These are phyloP conservation scores for Elegia similella DNA, from an alignment of 2,888 invertebrate species.

Conservation along the genomic window DNA sequence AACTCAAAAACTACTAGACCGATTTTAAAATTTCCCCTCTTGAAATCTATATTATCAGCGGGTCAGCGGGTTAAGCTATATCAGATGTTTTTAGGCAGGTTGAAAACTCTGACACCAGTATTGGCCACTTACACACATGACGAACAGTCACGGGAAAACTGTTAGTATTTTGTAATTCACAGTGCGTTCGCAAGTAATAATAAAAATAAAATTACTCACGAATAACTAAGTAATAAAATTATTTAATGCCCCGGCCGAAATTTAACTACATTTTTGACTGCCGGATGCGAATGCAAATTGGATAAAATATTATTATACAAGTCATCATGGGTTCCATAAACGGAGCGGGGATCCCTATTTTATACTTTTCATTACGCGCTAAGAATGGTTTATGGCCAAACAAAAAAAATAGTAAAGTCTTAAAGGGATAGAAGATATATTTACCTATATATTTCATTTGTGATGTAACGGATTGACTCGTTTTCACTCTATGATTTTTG, in stretches of 20 bases:
- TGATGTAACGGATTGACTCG: background rate
- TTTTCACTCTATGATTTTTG: too few species aligned
- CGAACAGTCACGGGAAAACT: too few species aligned
- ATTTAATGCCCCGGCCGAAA: background rate
- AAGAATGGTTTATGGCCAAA: constrained; percentile 43
- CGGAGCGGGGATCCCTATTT: constrained; percentile 41
- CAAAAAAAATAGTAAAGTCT: background rate
- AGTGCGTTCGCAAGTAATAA: too few species aligned
- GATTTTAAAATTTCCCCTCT: too few species aligned
- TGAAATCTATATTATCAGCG: too few species aligned
- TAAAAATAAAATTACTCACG: background rate
- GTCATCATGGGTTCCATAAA: constrained; percentile 16
- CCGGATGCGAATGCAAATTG: constrained; percentile 10
- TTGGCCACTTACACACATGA: too few species aligned
- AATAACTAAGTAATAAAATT: background rate
- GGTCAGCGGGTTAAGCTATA: too few species aligned
- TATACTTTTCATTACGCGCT: constrained; percentile 52
- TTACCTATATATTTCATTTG: background rate
- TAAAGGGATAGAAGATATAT: too few species aligned
- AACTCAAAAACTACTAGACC: too few species aligned
- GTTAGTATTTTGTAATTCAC: too few species aligned
- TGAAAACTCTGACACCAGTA: too few species aligned
- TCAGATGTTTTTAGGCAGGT: too few species aligned
- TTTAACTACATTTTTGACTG: constrained; percentile 5
- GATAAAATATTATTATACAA: constrained; percentile 13